A percentile compares a stretch with the other conserved stretches of the same genome.
phyloP scores from a whole-genome alignment of 2,113 vertebrate species.

The Thalassarche chlororhynchos region DNA sequence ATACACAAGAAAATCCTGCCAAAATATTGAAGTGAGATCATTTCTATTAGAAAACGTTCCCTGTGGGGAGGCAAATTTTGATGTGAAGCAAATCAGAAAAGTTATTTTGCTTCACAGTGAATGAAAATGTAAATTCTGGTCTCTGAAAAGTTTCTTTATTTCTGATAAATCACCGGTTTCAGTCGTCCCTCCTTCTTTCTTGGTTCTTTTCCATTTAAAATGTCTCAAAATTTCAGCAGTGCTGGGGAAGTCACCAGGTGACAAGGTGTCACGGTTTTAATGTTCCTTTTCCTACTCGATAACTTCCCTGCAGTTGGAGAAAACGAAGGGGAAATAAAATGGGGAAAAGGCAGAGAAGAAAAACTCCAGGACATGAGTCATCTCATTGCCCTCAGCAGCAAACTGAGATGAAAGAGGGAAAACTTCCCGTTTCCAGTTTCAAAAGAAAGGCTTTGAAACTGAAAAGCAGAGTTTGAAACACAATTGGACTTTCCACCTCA shows the following conservation, averaged over 20 bases:
- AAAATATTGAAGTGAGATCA: slow-evolving; percentile 14
- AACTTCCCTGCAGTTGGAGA: not conserved
- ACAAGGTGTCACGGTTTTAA: not conserved
- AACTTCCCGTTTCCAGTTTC: not conserved
- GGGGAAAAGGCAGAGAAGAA: not conserved
- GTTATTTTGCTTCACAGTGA: not conserved
- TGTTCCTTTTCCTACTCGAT: not conserved
- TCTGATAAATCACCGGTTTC: not conserved
- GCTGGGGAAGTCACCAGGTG: not conserved
- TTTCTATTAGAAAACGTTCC: slow-evolving; percentile 9
- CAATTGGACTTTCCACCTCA: not conserved
- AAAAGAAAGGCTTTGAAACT: not conserved
- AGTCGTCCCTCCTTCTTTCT: not conserved
- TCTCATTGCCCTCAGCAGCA: not conserved
- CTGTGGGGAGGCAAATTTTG: not conserved
- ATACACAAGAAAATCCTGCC: not conserved
- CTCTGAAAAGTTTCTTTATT: not conserved
- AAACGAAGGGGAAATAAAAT: not conserved
- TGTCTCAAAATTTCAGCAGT: not conserved
- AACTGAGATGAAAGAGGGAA: not conserved
- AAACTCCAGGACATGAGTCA: not conserved
- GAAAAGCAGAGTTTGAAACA: not conserved
- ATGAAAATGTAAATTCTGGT: not conserved
- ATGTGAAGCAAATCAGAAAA: not conserved
- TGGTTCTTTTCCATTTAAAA: not conserved